Conservation (phyloP, 2,113 vertebrate species). For the Typhlomys cinereus region DNA sequence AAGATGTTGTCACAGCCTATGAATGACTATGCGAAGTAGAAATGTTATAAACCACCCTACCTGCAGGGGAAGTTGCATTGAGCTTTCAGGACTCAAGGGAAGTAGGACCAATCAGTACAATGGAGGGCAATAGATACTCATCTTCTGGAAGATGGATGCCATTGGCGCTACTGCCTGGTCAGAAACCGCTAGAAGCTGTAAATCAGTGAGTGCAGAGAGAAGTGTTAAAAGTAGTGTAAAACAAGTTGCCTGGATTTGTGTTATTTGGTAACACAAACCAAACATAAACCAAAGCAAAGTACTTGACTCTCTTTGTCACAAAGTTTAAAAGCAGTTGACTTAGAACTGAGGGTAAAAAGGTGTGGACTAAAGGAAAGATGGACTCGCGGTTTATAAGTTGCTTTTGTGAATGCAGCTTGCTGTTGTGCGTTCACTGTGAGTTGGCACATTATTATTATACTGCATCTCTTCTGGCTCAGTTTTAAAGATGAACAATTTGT, state of each 20-base stretch:
- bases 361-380: neutral
- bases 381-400: neutral
- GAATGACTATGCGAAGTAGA: neutral
- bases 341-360: neutral
- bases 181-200: neutral
- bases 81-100: neutral
- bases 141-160: neutral
- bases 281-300: neutral
- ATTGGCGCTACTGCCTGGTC: neutral
- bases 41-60: neutral
- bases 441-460: neutral
- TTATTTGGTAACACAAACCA: neutral
- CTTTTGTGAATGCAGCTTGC: neutral
- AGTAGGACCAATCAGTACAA: neutral
- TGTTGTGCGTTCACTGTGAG: neutral
- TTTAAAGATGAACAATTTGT: neutral
- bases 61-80: neutral
- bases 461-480: neutral
- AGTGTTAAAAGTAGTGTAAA: neutral
- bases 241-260: neutral
- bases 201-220: neutral
- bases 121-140: neutral
- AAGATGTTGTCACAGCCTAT: neutral
- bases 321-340: neutral
- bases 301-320: neutral